Base-by-base conservation (phyloP, 2,113 vertebrate species). In the Rhabdomys dilectus region DNA sequence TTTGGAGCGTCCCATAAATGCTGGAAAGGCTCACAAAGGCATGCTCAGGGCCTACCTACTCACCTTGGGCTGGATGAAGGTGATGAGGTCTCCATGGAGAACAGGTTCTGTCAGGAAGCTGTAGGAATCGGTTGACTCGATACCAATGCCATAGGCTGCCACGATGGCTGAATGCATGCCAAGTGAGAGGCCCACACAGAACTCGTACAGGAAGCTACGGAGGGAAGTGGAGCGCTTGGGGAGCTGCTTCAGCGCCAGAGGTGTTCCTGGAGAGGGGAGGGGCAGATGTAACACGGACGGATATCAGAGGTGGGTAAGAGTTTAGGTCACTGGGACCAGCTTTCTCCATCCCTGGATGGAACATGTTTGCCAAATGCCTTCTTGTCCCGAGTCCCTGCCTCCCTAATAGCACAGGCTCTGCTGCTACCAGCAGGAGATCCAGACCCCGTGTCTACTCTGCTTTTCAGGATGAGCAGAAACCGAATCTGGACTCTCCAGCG, bases 171-270 rank as follows among this genome's bases (percentile, higher is more conserved):
- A 98, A 70, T 99, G 99, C 22, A 98, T 81, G 76, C 99, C 99
- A 0, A 99, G 99, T 4, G 99, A 99, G 72, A 99, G 98, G 0
- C 99, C 99, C 97, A 99, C 99, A 5, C 99, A 99, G 90, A 99
- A 99, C 95, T 99, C 99, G 5, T 99, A 98, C 78, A 99, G 98
- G 98, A 99, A 99, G n/a, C 99, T 98, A 12, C 99, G 99, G 90
- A 99, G 98, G 96, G 99, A 99, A 1, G 99, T 99, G 2, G 99
- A 99, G 51, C 98, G 96, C 98, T 99, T 99, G 3, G 99, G 99
- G 82, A 99, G 99, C 89, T 99, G 99, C 96, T 99, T 99, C 97
- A 99, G 99, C 7, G 99, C 99, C 99, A 99, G 99, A 19, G 99
- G 98, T 0, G 99, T 99, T 58, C 99, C 99, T 87, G 89, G 45